Base-by-base conservation (phyloP, 2,888 invertebrate species). In the Drosophila greeni region DNA sequence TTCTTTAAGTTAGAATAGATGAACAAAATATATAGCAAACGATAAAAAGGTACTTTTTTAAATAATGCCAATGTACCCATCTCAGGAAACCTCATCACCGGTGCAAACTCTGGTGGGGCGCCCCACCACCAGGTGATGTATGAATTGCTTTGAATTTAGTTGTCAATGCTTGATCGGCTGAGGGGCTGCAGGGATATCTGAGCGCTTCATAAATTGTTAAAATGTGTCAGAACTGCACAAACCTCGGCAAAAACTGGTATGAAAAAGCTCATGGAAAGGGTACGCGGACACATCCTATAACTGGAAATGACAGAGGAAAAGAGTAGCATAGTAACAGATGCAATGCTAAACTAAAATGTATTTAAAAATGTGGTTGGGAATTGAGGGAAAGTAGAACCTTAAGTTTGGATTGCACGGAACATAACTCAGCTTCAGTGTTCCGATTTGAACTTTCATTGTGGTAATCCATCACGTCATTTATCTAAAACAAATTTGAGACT, bases 101-200 rank as follows among this genome's bases (percentile, higher is more conserved):
- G 16, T 8, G 40, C 4, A 14, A 14, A 23, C 23, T 23, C 3
- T 12, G 14, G 18, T 39, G 9, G 48, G 34, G 11, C 12, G 56
- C 20, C 39, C 34, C 40, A 49, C 54, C 59, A 66, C 66, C 61
- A 62, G 60, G 51, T 82, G 85, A 85, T 75, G 83, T 73, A 74
- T 78, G 86, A 84, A 86, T 86, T 85, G 85, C 83, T 84, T 81
- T 82, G 78, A 86, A 87, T 87, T 87, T 86, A 86, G 86, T 86
- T 86, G 86, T 86, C 86, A 86, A 84, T 82, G 81, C 52, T 49
- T 24, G 31, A 37, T 45, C 43, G 33, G 60, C 14, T 59, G 60
- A 59, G 58, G 56, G 51, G 57, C 48, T 49, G 62, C 56, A 55
- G 42, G 53, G 39, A 51, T 54, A 39, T 37, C 65, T 43, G 53